Base-by-base conservation (phyloP, 2,888 invertebrate genomes). In the Cataglyphis altisquamis region DNA sequence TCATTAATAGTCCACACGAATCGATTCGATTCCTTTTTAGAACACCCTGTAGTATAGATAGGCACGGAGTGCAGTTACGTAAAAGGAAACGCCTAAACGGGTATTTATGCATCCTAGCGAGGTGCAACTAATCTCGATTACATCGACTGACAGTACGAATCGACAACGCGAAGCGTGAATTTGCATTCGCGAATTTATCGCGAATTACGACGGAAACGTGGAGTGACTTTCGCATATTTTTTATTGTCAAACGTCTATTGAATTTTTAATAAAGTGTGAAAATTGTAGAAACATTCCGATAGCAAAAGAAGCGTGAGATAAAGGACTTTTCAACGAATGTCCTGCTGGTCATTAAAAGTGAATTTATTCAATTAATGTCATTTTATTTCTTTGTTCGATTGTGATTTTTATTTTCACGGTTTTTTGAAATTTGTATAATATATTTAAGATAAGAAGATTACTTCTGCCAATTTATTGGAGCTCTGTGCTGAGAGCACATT, bases 141-240 rank as follows among this genome's bases (percentile, higher is more conserved):
- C 64, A 55, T 55, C 75, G n/a, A 55, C 39, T 39, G 52, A 39
- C 75, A 66, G 75, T 39, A 52, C 39, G 55, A 77, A 52, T 66
- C 67, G 9, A 55, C 39, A 55, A 15, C 29, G 75, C 55, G 29
- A 77, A 67, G 67, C 39, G 39, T 75, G 75, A 66, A 66, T 75
- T 63, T 66, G 52, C 39, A 48, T 39, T 66, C 36, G 48, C 48
- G 74, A 75, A 57, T 25, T 25, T 25, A 1, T 25, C 25, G 25
- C 25, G 25, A 45, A 63, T 48, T 75, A 48, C 74, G 74, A 73
- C 41, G 41, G 5, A 52, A 64, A 18, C 18, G 39, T 52, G 48
- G 45, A 10, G 48, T 52, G 39, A 74, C 21, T 41, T 32, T 21
- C 25, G 52, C 25, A 67, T 15, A 66, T 75, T 75, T 75, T 63